Conservation (phyloP, 2,888 invertebrate genomes). For the Meganola albula region DNA sequence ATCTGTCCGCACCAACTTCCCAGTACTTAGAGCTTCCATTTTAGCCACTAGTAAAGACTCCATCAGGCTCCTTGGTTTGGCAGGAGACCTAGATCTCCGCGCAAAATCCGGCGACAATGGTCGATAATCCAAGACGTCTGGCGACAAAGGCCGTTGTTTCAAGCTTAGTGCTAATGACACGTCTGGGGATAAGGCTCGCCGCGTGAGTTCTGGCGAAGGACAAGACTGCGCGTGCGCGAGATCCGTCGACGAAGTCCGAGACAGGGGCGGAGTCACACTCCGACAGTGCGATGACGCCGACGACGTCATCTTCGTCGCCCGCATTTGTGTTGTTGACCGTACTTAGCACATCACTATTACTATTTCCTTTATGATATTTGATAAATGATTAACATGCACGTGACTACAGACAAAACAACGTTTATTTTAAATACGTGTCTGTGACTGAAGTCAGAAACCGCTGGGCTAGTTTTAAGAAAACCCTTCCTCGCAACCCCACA, state of each 20-base stretch:
- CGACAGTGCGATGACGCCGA: conserved; percentile 71
- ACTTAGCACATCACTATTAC: conserved; percentile 13
- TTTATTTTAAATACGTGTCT: too few relatives aligned
- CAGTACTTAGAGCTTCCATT: conserved; percentile 83
- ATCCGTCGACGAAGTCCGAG: conserved; percentile 67
- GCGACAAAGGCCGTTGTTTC: conserved; percentile 58
- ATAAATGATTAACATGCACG: too few relatives aligned
- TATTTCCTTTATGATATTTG: too few relatives aligned
- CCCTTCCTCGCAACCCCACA: too few relatives aligned
- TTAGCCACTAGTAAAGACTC: conserved; percentile 88
- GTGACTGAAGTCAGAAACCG: too few relatives aligned
- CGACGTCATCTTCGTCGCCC: conserved; percentile 73
- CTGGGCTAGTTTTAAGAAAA: too few relatives aligned
- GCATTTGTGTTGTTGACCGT: conserved; percentile 44
- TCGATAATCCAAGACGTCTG: conserved; percentile 54
- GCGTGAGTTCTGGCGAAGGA: conserved; percentile 56
- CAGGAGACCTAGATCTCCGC: conserved; percentile 67
- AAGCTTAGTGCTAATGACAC: conserved; percentile 47
- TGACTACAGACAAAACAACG: too few relatives aligned
- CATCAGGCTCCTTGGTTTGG: conserved; percentile 87
- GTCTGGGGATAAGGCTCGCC: conserved; percentile 64
- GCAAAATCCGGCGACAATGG: conserved; percentile 69
- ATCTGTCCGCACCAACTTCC: conserved; percentile 82
- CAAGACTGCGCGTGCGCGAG: conserved; percentile 40
- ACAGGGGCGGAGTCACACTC: conserved; percentile 70